Evolutionary conservation across 2,888 invertebrate species (phyloP), one percentile per base, ranked within the genome.

Genomic region (Cataglyphis rosenhaueri): DNA sequence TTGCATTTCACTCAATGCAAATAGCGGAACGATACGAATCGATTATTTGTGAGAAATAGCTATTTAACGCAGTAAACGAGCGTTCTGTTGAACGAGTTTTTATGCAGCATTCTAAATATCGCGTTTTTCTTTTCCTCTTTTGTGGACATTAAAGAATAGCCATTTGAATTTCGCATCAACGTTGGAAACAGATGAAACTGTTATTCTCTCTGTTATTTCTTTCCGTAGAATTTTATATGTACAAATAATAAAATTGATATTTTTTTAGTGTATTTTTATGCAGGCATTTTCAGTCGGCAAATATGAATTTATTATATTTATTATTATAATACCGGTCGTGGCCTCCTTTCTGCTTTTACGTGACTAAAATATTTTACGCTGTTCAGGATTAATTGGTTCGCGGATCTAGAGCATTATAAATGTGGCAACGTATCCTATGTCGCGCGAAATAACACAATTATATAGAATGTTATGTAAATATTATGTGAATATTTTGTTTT

Each of bases 281-380:
- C 32, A 38, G 21, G 32, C 38, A 52, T 25, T 52, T 52, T 66
- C 32, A 57, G 32, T 44, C 78, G 32, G 68, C 18, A 35, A 78
- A 59, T 57, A 59, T 44, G 70, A 79, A 79, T 70, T 79, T 70
- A 68, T 68, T 52, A 52, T 52, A n/a, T n/a, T 55, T 55, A 57
- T 59, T 73, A 73, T 59, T 78, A 59, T 21, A 68, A 78, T 66
- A 32, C 32, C 3, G 21, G 29, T 32, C 25, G 12, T 25, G 8
- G 25, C 4, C n/a, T n/a, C 29, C n/a, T 70, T 35, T 35, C 35
- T 25, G 70, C 59, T 35, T 44, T 59, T 35, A 78, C 68, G 12
- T 38, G 70, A 64, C 44, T 61, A 35, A 79, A 59, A 79, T 70
- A 70, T 61, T 79, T 68, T 21, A 38, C 25, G n/a, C 32, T 18